Percentiles rank a stretch among this genome's conserved stretches.
These are phyloP conservation scores for Aphis craccivora DNA, from an alignment of 1,140 invertebrate genomes.

Conservation along the genomic window DNA sequence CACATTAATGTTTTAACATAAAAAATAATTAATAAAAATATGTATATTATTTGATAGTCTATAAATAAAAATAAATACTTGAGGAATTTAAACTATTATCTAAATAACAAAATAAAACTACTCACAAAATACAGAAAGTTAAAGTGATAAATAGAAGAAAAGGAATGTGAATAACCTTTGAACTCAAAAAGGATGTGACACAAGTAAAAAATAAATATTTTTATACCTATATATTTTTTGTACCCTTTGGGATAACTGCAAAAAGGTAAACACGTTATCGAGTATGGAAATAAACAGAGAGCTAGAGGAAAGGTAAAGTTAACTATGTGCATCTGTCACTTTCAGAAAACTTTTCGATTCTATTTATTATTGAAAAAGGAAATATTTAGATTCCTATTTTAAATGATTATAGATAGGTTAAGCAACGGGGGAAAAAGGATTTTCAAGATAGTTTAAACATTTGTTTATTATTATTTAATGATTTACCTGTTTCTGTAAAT, in stretches of 20 bases:
- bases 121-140: neutral
- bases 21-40: neutral
- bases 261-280: neutral
- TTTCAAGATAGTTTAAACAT: neutral
- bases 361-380: neutral
- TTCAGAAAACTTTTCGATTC: conserved; percentile 19
- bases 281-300: neutral
- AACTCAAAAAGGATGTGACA: neutral
- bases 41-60: neutral
- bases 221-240: neutral
- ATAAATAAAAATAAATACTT: neutral
- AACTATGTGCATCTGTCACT: neutral
- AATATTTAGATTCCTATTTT: neutral
- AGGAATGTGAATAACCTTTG: neutral
- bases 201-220: neutral
- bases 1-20: neutral
- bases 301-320: neutral
- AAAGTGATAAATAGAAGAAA: neutral
- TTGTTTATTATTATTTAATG: neutral
- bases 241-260: neutral
- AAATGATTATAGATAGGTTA: conserved; percentile 4
- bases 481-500: neutral
- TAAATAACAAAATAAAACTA: neutral
- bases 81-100: neutral
- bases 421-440: neutral